phyloP scores from a whole-genome alignment of 2,888 invertebrate species.

The Empis stercorea region DNA sequence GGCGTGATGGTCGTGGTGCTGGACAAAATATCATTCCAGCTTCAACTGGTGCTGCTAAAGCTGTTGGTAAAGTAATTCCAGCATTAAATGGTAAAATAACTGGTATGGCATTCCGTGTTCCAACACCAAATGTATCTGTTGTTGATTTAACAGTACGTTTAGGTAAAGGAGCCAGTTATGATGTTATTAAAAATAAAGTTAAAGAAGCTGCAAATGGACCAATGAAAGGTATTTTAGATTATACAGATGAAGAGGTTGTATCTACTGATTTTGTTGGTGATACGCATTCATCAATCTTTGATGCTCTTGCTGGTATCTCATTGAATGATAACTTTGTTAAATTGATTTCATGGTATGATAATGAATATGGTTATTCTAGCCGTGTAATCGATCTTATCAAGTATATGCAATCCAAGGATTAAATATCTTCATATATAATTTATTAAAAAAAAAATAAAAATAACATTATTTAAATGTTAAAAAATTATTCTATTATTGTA shows the following conservation, averaged over 20 bases:
- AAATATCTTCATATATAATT: too few relatives aligned
- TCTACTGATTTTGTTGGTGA: conserved; percentile 93
- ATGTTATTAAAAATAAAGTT: conserved; percentile 78
- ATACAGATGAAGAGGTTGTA: conserved; percentile 94
- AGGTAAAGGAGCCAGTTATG: conserved; percentile 75
- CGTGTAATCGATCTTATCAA: conserved; percentile 94
- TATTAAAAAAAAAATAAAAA: too few relatives aligned
- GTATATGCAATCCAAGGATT: conserved; percentile 69
- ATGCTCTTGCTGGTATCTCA: conserved; percentile 90
- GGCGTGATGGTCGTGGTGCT: conserved; percentile 98
- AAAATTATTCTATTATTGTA: too few relatives aligned
- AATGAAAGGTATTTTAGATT: conserved; percentile 81
- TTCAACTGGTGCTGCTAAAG: conserved; percentile 97
- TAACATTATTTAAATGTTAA: too few relatives aligned
- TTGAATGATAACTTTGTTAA: conserved; percentile 94
- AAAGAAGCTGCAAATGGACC: conserved; percentile 82
- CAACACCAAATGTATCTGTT: conserved; percentile 92
- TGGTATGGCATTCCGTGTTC: conserved; percentile 99
- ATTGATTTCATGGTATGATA: conserved; percentile 98
- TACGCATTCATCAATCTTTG: conserved; percentile 86
- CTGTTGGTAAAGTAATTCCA: conserved; percentile 98
- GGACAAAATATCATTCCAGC: conserved; percentile 99
- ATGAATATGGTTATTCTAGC: conserved; percentile 96
- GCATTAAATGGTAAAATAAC: conserved; percentile 93
- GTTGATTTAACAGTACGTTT: conserved; percentile 90